Conservation (phyloP, 1,140 invertebrate genomes). For the Papilio polytes region DNA sequence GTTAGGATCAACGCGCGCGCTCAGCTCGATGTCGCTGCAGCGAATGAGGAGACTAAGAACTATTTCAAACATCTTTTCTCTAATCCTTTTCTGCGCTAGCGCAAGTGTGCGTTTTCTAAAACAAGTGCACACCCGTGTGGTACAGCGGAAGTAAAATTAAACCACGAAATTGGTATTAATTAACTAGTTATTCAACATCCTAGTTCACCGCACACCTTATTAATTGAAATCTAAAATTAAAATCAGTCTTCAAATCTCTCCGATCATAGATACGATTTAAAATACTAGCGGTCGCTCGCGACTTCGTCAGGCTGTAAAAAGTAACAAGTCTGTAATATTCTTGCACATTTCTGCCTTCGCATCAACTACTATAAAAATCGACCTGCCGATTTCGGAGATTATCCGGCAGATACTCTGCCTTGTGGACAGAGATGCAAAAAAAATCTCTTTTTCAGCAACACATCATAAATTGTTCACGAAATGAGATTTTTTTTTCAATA, state of each 20-base stretch:
- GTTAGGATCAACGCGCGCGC: conserved; percentile 61
- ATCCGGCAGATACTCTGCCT: no score
- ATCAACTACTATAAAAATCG: no score
- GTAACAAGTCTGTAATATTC: no score
- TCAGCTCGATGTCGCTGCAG: conserved; percentile 67
- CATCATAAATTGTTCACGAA: no score
- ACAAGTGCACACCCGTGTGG: conserved; percentile 62
- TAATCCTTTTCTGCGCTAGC: conserved; percentile 73
- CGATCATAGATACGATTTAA: background rate
- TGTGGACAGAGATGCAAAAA: no score
- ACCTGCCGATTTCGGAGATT: no score
- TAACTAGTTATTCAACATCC: conserved; percentile 41
- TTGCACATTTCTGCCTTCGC: no score
- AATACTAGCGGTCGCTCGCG: no score
- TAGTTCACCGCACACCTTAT: background rate
- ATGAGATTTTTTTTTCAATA: no score
- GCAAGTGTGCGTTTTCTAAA: conserved; percentile 66
- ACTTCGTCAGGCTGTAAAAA: no score
- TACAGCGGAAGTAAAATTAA: conserved; percentile 64
- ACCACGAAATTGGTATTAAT: conserved; percentile 60
- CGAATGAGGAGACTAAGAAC: conserved; percentile 78
- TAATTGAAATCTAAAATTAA: conserved; percentile 16
- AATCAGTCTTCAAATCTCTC: conserved; percentile 6
- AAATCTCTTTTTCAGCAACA: no score
- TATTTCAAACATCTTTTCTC: conserved; percentile 80